phyloP scores from a whole-genome alignment of 2,888 invertebrate genomes.

The Myopa testacea region DNA sequence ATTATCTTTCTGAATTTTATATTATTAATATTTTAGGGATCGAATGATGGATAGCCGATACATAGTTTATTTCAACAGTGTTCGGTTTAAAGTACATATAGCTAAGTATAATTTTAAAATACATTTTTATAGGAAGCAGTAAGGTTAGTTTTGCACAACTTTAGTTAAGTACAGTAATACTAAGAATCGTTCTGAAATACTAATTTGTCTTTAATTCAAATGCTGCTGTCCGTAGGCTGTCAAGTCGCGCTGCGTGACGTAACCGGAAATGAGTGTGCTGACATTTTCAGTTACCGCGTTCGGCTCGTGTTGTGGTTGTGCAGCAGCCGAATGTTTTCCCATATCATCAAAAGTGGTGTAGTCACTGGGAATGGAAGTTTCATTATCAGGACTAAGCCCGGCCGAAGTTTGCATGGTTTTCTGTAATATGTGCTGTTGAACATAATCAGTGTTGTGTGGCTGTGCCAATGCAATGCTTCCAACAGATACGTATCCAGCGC shows the following conservation, averaged over 20 bases:
- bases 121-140: constrained; percentile 32
- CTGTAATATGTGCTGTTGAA: constrained; percentile 38
- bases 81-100: neutral
- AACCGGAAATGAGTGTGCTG: constrained; percentile 54
- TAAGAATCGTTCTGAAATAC: neutral
- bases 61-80: neutral
- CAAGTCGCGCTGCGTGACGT: constrained; percentile 61
- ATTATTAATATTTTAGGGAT: too few relatives aligned
- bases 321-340: constrained; percentile 45
- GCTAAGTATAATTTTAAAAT: constrained; percentile 11
- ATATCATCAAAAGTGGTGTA: constrained; percentile 57
- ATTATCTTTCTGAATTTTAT: neutral
- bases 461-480: constrained; percentile 46
- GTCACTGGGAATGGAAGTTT: constrained; percentile 6
- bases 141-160: constrained; percentile 18
- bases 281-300: constrained; percentile 38
- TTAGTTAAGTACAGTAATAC: constrained; percentile 1
- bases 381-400: neutral
- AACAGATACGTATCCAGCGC: constrained; percentile 45
- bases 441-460: constrained; percentile 30
- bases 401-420: constrained; percentile 9
- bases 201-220: constrained; percentile 20
- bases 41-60: neutral
- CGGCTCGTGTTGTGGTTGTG: neutral
- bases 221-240: constrained; percentile 55